Base-by-base conservation (phyloP, 2,113 vertebrate genomes). In the Mesembrinibis cayennensis region DNA sequence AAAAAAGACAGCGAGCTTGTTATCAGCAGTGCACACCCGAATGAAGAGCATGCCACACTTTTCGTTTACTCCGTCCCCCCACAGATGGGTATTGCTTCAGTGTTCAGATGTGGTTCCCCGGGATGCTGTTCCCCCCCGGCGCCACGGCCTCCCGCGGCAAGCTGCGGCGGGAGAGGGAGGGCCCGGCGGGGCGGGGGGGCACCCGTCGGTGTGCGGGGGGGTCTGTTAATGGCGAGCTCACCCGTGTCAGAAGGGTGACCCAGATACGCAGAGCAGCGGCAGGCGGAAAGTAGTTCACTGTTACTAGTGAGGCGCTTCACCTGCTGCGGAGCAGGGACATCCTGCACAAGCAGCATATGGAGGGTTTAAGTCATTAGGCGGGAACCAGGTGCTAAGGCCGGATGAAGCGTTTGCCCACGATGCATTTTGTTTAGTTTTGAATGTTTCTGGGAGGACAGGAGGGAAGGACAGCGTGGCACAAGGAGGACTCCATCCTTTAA, bases 41-140 rank as follows among this genome's bases (percentile, higher is more conserved):
- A 3, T 3, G 6, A 10, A 4, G 47, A n/a, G 38, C 7, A 1
- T 5, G 50, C 18, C 47, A 0, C 27, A 0, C 17, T 29, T 17
- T 8, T 13, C 2, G 6, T 30, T 40, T 3, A 0, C 44, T 2
- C 44, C 1, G 3, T 61, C 20, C 59, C 66, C 2, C 6, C 26
- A 16, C 17, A 8, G 42, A 4, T 1, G 40, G 22, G 36, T 2
- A 6, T 7, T 23, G 40, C 13, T 47, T 3, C 0, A 5, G 61
- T 2, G 32, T 15, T 50, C 76, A 3, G 38, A 3, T 30, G 76
- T 2, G 34, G 20, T 7, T 32, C 22, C 32, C 6, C 1, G 38
- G 22, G 40, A 47, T n/a, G 23, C 70, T 72, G 11, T 16, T 15
- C 66, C 36, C 29, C 59, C 36, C 1, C 5, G 22, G 81, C 44